Evolutionary conservation across 2,113 vertebrate genomes (phyloP), one percentile per base, ranked within the genome.

Genomic region (Phyllostomus hastatus): DNA sequence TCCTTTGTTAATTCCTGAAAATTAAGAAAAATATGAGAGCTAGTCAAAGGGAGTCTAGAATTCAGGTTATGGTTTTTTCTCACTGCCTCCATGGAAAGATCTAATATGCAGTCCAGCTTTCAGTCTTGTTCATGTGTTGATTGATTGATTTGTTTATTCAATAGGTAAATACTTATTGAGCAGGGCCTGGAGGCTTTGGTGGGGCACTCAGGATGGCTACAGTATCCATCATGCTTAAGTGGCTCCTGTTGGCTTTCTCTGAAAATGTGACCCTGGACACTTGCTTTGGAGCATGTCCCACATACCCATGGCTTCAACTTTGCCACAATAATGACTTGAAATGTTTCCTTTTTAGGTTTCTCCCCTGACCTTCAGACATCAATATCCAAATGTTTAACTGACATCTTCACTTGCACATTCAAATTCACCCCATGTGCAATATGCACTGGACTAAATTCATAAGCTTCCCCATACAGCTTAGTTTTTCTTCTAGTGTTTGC

Each of bases 161-260:
- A 73, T 95, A 94, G 90, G 85, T 69, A 85, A 79, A 52, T 91
- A 93, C 73, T 88, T 91, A 83, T 95, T 96, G 88, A 96, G 16
- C 72, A 41, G 19, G 19, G 20, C 41, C 73, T 87, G 79, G 46
- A 79, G 67, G 86, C 48, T 35, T 70, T 19, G 48, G 16, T 1
- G 4, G 9, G 5, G 7, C 38, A 5, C 52, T 59, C 33, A n/a
- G 17, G 35, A 4, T 90, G 46, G 50, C 73, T 38, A 0, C 10
- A 19, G 12, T 50, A 93, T 91, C 89, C 19, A 17, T 96, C 83
- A 46, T 50, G 54, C 19, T 48, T 85, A 92, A 82, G 72, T 48
- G 48, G 82, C 79, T 79, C 75, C 12, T 54, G 57, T 33, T 91
- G 91, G 54, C 64, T 94, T 97, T 94, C 88, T 19, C 61, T 72